These are phyloP conservation scores for Mycetomoellerius zeteki DNA, from an alignment of 1,140 invertebrate species.

Conservation along the genomic window DNA sequence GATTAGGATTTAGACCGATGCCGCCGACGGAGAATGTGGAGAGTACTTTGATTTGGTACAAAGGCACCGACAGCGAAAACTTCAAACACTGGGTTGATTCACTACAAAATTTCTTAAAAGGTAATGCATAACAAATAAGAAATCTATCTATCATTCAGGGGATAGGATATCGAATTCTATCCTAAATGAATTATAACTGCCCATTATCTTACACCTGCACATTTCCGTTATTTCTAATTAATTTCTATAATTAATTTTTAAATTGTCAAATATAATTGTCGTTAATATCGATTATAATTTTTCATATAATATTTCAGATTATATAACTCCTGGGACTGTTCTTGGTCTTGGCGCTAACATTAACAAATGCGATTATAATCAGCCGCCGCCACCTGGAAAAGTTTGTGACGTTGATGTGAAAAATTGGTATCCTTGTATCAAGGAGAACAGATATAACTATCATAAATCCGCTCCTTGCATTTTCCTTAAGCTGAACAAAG, in stretches of 20 bases:
- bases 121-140: constrained; percentile 85
- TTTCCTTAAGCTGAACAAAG: constrained; percentile 94
- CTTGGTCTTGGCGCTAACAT: constrained; percentile 88
- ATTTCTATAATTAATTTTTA: constrained; percentile 13
- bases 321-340: constrained; percentile 87
- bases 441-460: constrained; percentile 92
- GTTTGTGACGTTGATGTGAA: constrained; percentile 90
- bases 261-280: not conserved
- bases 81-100: constrained; percentile 93
- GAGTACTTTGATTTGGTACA: constrained; percentile 98
- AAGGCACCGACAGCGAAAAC: constrained; percentile 91
- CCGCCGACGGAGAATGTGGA: constrained; percentile 94
- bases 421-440: constrained; percentile 90
- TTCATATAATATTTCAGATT: constrained; percentile 83
- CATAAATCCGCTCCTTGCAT: constrained; percentile 93
- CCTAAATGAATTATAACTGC: not conserved
- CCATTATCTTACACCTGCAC: not conserved
- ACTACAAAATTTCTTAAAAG: constrained; percentile 91
- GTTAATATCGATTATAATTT: not conserved
- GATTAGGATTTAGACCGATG: constrained; percentile 96
- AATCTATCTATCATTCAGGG: not conserved
- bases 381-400: constrained; percentile 86
- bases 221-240: not conserved
- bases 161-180: not conserved
- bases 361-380: constrained; percentile 88